Conservation (phyloP, 2,888 invertebrate genomes). For the Abrostola triplasia region DNA sequence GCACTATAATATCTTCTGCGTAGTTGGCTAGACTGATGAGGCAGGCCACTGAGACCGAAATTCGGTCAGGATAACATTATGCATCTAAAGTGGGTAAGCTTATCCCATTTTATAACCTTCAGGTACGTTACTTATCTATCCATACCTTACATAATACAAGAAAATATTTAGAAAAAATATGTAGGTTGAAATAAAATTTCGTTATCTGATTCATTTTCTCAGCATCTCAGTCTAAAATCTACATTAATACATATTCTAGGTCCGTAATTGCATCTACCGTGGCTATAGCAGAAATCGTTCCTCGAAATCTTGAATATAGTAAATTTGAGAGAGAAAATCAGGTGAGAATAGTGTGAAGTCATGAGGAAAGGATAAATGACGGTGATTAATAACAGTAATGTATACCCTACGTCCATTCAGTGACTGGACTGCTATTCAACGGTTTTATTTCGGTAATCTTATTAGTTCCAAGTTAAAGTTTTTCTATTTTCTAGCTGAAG, state of each 20-base stretch:
- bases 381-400: neutral
- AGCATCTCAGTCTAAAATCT: neutral
- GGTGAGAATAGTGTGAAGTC: neutral
- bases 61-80: no score
- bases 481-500: no score
- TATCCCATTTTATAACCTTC: no score
- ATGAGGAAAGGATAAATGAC: constrained; percentile 2
- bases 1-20: no score
- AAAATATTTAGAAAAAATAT: no score
- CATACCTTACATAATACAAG: no score
- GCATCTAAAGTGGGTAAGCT: no score
- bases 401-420: constrained; percentile 1
- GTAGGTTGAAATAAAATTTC: no score
- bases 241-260: neutral
- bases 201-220: no score
- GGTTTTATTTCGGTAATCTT: neutral
- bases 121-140: no score
- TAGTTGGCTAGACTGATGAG: no score
- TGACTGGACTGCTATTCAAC: constrained; percentile 1
- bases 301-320: neutral
- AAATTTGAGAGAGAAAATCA: neutral
- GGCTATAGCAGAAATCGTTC: neutral
- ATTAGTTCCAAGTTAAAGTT: neutral
- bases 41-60: no score
- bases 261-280: neutral